These are phyloP conservation scores for Nasonia giraulti DNA, from an alignment of 1,140 invertebrate genomes.

Conservation along the genomic window DNA sequence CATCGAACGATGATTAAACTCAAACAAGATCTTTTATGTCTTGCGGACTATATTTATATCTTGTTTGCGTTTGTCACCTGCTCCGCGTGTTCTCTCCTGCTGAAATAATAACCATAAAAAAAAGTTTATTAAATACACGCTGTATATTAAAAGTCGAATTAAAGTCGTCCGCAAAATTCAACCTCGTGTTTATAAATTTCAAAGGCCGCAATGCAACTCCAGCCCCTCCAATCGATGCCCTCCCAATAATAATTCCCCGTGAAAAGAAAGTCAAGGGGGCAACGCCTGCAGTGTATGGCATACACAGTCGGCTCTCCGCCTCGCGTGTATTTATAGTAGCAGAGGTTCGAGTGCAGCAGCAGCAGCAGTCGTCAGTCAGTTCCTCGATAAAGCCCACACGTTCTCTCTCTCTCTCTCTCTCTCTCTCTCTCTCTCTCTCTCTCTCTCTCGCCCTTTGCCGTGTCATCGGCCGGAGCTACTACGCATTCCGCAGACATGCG, in stretches of 20 bases:
- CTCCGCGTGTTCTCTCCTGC: constrained; percentile 8
- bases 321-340: constrained; percentile 25
- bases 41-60: not conserved
- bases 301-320: not conserved
- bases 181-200: not conserved
- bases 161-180: too few relatives aligned
- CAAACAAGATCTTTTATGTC: not conserved
- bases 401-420: not conserved
- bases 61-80: not conserved
- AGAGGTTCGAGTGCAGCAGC: not conserved
- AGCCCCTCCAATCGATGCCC: not conserved
- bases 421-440: not conserved
- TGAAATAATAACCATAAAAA: too few relatives aligned
- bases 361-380: not conserved
- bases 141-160: too few relatives aligned
- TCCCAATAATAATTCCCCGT: not conserved
- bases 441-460: not conserved
- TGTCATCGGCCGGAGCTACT: constrained; percentile 32
- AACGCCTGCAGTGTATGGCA: not conserved
- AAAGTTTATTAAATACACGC: too few relatives aligned
- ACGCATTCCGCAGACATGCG: constrained; percentile 21
- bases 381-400: not conserved
- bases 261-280: not conserved
- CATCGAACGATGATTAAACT: constrained; percentile 17
- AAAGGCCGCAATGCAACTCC: not conserved